Conservation (phyloP, 2,113 vertebrate species). For the Pygoscelis adeliae region DNA sequence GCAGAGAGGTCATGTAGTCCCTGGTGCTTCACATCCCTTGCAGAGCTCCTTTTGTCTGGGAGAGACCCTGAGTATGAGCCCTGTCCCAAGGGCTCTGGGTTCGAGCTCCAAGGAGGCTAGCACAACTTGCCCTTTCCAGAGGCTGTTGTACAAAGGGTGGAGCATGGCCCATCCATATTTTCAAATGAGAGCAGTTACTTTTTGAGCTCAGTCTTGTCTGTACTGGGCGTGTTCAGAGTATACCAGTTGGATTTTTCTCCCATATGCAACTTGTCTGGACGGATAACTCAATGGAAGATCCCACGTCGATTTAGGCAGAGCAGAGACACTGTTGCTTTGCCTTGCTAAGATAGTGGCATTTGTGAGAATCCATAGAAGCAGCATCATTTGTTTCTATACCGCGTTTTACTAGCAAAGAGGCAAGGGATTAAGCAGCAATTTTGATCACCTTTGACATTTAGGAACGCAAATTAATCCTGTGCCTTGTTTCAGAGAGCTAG, state of each 20-base stretch:
- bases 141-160: neutral
- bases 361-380: neutral
- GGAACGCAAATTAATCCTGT: neutral
- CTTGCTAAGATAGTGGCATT: neutral
- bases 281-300: neutral
- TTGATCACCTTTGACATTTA: neutral
- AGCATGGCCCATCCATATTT: neutral
- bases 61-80: neutral
- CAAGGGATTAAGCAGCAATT: neutral
- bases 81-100: neutral
- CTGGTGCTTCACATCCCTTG: neutral
- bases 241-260: neutral
- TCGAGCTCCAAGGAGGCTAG: neutral
- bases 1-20: rapidly evolving
- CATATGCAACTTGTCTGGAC: neutral
- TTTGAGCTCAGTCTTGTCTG: neutral
- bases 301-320: neutral
- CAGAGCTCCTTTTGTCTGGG: neutral
- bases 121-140: neutral
- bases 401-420: neutral
- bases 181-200: neutral
- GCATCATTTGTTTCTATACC: neutral
- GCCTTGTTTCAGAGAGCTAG: neutral
- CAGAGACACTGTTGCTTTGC: neutral
- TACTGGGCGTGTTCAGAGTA: neutral